Evolutionary conservation across 2,888 invertebrate species (phyloP), one percentile per base, ranked within the genome.

Genomic region (Pyrochroa serraticornis): DNA sequence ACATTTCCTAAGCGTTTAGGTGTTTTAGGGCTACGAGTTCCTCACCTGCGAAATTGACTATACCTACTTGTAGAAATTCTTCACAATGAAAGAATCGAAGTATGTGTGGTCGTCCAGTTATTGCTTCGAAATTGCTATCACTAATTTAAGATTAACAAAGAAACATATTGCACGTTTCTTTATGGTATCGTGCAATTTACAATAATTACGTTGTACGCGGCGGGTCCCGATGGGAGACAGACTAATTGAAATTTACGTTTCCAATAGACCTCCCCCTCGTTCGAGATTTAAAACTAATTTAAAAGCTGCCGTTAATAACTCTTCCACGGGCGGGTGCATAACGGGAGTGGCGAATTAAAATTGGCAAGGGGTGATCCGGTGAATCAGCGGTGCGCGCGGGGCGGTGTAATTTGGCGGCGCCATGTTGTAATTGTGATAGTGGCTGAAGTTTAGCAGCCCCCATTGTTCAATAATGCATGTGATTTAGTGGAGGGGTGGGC

Each of bases 401-500:
- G 61, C 50, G 60, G 42, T 51, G 67, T 63, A 66, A 69, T 66
- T 68, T 68, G 59, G 32, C 59, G 73, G 69, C 71, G 74, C 73
- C 73, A 74, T 74, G 70, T 73, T 74, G 73, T 74, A 74, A 75
- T 75, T 74, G 73, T 69, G 60, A 58, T 64, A 67, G 67, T 66
- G 66, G 67, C 68, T 64, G 66, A 62, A 68, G 69, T 67, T 70
- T 67, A 67, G 69, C 58, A 63, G 62, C 68, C 73, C 75, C 76
- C 70, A 72, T 75, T 74, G 75, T 74, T 76, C 75, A 73, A 76
- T 75, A 76, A 75, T 75, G 71, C 75, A 76, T 69, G 74, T 76
- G 75, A 76, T 75, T 76, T 75, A 75, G 68, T 65, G 62, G 59
- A 60, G 60, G 68, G 70, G 71, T 71, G 71, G 73, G 73, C 71